Conservation (phyloP, 2,113 vertebrate species). For the Eulemur rufifrons region DNA sequence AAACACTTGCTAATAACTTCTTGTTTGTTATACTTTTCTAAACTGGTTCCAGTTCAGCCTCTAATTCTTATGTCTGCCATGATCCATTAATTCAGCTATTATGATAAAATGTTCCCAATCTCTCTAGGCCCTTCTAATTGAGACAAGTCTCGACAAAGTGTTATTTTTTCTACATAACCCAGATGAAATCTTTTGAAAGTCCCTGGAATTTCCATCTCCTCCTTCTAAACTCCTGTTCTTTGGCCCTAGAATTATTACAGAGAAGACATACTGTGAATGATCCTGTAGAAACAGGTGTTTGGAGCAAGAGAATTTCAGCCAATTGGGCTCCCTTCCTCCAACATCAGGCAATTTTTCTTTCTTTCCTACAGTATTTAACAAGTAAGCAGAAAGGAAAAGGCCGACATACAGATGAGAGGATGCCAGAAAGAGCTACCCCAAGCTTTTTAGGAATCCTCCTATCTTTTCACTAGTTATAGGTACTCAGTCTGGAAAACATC, state of each 20-base stretch:
- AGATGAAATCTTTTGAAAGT: constrained; percentile 1
- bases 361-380: constrained; percentile 33
- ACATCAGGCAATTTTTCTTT: constrained; percentile 39
- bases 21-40: constrained; percentile 18
- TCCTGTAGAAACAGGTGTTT: background rate
- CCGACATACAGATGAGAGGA: background rate
- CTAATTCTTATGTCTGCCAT: background rate
- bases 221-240: constrained; percentile 28
- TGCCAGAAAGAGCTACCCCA: constrained; percentile 19
- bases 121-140: constrained; percentile 24
- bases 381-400: constrained; percentile 17
- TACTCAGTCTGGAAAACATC: constrained; percentile 34
- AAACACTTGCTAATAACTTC: background rate
- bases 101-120: constrained; percentile 28
- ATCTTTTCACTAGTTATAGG: constrained; percentile 29
- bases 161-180: constrained; percentile 5
- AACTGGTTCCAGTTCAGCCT: background rate
- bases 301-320: background rate
- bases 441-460: constrained; percentile 29
- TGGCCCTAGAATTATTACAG: background rate
- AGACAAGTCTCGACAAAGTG: constrained; percentile 1
- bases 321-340: background rate
- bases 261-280: background rate
- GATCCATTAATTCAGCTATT: background rate
- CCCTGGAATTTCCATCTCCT: background rate